These are phyloP conservation scores for Stenurella melanura DNA, from an alignment of 2,888 invertebrate genomes.

Conservation along the genomic window DNA sequence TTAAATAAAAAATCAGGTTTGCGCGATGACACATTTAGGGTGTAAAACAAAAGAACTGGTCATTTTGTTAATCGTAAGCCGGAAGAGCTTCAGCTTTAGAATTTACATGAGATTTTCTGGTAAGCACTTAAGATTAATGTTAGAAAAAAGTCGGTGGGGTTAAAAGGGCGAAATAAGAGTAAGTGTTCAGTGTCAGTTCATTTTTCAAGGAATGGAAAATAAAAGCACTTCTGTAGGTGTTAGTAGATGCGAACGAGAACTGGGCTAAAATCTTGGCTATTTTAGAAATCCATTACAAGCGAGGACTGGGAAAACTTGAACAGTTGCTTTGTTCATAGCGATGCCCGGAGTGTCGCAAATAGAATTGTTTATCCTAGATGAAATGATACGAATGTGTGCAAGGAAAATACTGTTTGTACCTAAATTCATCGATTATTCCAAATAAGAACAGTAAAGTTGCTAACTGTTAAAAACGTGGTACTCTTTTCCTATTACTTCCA, in stretches of 20 bases:
- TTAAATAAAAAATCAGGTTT: neutral
- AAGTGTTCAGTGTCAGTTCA: conserved; percentile 62
- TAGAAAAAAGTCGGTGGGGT: conserved; percentile 59
- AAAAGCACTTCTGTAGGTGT: conserved; percentile 41
- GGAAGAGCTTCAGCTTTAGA: conserved; percentile 33
- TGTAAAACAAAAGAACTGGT: neutral
- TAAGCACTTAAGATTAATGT: conserved; percentile 61
- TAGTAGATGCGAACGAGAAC: conserved; percentile 30
- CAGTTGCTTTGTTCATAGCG: conserved; percentile 1
- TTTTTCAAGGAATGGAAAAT: conserved; percentile 59
- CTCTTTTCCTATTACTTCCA: no score
- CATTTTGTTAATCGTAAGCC: conserved; percentile 26
- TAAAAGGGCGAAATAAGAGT: conserved; percentile 63
- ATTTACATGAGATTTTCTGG: conserved; percentile 60
- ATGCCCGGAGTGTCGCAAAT: neutral
- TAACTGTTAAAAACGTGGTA: no score
- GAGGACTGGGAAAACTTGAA: conserved; percentile 8
- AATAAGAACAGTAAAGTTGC: no score
- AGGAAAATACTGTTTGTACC: neutral
- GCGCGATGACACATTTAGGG: neutral
- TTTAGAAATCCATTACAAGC: conserved; percentile 30
- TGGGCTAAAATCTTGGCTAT: conserved; percentile 33
- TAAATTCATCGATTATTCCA: no score
- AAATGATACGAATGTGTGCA: neutral
- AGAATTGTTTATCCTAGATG: neutral